These are phyloP conservation scores for Cynopterus brachyotis DNA, from an alignment of 2,113 vertebrate genomes.

Conservation along the genomic window DNA sequence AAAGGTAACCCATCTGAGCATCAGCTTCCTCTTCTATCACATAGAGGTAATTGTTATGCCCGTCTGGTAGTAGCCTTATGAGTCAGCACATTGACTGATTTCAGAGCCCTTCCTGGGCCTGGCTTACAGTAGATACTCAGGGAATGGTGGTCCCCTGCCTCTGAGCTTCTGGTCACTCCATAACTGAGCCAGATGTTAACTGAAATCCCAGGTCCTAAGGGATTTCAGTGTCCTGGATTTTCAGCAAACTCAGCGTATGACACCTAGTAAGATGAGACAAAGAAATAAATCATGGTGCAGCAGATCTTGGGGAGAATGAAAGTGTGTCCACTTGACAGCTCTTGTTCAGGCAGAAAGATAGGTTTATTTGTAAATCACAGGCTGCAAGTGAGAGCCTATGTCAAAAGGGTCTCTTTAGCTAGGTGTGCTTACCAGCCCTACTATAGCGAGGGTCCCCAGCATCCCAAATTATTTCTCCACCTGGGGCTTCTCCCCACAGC, in stretches of 20 bases:
- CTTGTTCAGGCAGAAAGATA: no score
- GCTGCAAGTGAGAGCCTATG: neutral
- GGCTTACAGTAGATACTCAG: neutral
- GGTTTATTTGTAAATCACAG: neutral
- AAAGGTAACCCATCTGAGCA: neutral
- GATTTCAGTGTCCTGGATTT: neutral
- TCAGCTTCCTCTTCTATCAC: neutral
- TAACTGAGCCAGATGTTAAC: neutral
- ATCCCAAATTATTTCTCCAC: neutral
- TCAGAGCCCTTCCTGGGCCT: neutral
- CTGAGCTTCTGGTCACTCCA: neutral
- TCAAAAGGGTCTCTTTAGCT: neutral
- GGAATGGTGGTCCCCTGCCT: neutral
- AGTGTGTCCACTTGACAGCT: rapidly evolving
- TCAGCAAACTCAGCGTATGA: no score
- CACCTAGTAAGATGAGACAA: rapidly evolving
- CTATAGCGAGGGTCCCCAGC: rapidly evolving
- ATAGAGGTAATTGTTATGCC: rapidly evolving
- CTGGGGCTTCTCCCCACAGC: neutral
- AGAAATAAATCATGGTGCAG: rapidly evolving
- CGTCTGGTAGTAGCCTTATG: rapidly evolving
- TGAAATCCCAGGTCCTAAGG: neutral
- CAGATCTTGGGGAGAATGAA: neutral
- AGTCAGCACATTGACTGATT: rapidly evolving
- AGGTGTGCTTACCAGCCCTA: no score